These are phyloP conservation scores for Muscina levida DNA, from an alignment of 2,888 invertebrate genomes.

Conservation along the genomic window DNA sequence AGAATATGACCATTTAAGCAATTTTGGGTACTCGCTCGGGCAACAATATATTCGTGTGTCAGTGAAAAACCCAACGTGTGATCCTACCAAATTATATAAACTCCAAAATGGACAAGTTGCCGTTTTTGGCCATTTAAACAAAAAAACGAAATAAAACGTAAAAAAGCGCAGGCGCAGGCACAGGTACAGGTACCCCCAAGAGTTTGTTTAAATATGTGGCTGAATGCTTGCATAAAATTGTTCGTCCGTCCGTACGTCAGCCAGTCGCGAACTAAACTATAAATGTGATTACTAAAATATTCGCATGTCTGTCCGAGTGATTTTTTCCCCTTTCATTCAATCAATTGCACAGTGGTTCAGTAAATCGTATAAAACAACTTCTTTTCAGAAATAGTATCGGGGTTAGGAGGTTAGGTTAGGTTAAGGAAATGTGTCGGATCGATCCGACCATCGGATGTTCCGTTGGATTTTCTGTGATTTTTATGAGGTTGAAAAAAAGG, in stretches of 20 bases:
- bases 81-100: slow-evolving; percentile 3
- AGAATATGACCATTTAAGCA: slow-evolving; percentile 38
- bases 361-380: not conserved
- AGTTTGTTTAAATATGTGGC: slow-evolving; percentile 6
- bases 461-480: too few species aligned
- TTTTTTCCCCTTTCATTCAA: not conserved
- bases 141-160: too few species aligned
- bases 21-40: slow-evolving; percentile 1
- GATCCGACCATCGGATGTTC: too few species aligned
- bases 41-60: slow-evolving; percentile 37
- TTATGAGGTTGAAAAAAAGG: too few species aligned
- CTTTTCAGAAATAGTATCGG: too few species aligned
- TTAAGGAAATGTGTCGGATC: too few species aligned
- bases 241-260: not conserved
- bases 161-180: too few species aligned
- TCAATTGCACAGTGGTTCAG: not conserved
- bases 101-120: slow-evolving; percentile 57
- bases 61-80: slow-evolving; percentile 44
- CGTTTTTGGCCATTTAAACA: slow-evolving; percentile 57
- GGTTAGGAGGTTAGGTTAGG: too few species aligned
- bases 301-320: not conserved
- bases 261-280: slow-evolving; percentile 33
- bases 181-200: slow-evolving; percentile 42
- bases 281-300: not conserved
- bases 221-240: slow-evolving; percentile 7